A percentile compares a stretch with the other conserved stretches of the same genome.
Conservation (phyloP, 2,797 vertebrate species). For the Melanogrammus aeglefinus region DNA sequence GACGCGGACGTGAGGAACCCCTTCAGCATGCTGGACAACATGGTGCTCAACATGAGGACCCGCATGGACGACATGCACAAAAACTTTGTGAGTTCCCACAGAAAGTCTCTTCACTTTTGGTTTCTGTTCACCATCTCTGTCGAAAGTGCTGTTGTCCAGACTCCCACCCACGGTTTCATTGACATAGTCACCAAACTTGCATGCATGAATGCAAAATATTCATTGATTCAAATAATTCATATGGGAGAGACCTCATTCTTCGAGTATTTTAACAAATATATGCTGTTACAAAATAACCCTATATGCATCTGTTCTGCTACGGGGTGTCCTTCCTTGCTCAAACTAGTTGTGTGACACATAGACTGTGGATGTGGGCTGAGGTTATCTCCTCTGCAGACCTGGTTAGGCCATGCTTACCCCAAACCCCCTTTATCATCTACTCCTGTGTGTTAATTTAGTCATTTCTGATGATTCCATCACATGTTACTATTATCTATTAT, state of each 20-base stretch:
- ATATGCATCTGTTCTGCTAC: no score
- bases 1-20: slow-evolving; percentile 64
- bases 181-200: neutral
- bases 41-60: slow-evolving; percentile 84
- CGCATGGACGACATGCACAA: slow-evolving; percentile 80
- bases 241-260: no score
- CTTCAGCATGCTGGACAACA: slow-evolving; percentile 80
- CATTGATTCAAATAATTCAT: neutral
- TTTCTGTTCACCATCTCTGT: no score
- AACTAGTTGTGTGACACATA: neutral
- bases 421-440: neutral
- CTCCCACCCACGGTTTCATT: neutral
- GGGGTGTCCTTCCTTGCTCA: no score
- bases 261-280: no score
- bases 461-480: neutral
- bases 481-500: neutral
- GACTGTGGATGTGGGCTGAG: neutral
- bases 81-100: slow-evolving; percentile 78
- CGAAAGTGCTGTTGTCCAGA: neutral
- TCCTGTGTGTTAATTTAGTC: neutral
- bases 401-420: neutral
- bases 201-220: neutral
- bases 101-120: neutral
- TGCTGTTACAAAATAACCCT: no score
- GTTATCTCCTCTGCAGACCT: neutral